These are phyloP conservation scores for Rhyacichthys aspro DNA, from an alignment of 2,797 vertebrate genomes.

Conservation along the genomic window DNA sequence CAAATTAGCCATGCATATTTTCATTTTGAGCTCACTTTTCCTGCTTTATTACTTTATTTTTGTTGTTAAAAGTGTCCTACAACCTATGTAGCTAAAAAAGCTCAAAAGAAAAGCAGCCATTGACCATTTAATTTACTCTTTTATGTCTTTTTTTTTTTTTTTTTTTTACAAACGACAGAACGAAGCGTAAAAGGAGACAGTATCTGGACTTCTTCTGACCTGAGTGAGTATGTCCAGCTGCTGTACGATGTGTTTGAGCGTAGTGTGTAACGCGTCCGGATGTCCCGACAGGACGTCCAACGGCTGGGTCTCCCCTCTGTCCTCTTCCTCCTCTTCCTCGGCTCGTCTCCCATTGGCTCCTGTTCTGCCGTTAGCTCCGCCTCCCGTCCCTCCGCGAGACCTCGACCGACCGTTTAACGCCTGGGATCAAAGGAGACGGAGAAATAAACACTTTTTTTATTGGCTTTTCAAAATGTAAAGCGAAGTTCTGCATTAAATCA, in stretches of 20 bases:
- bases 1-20: too few relatives aligned
- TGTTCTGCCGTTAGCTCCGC: conserved; percentile 2
- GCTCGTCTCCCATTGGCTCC: conserved; percentile 29
- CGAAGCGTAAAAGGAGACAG: too few relatives aligned
- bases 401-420: conserved; percentile 26
- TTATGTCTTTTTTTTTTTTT: too few relatives aligned
- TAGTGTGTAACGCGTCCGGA: conserved; percentile 73
- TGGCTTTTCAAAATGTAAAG: too few relatives aligned
- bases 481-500: too few relatives aligned
- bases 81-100: too few relatives aligned
- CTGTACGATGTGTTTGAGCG: conserved; percentile 86
- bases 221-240: conserved; percentile 90
- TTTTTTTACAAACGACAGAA: too few relatives aligned
- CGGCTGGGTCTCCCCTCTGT: conserved; percentile 33
- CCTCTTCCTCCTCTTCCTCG: conserved; percentile 59
- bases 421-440: conserved; percentile 32
- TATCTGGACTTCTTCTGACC: conserved; percentile 78
- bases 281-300: conserved; percentile 63
- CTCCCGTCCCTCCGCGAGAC: conserved; percentile 23
- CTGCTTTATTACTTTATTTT: too few relatives aligned
- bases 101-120: too few relatives aligned
- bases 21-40: too few relatives aligned
- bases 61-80: too few relatives aligned
- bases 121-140: too few relatives aligned
- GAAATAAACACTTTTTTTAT: conserved; percentile 18